These are phyloP conservation scores for Drosophila nr. fundita DNA, from an alignment of 2,888 invertebrate species.

Conservation along the genomic window DNA sequence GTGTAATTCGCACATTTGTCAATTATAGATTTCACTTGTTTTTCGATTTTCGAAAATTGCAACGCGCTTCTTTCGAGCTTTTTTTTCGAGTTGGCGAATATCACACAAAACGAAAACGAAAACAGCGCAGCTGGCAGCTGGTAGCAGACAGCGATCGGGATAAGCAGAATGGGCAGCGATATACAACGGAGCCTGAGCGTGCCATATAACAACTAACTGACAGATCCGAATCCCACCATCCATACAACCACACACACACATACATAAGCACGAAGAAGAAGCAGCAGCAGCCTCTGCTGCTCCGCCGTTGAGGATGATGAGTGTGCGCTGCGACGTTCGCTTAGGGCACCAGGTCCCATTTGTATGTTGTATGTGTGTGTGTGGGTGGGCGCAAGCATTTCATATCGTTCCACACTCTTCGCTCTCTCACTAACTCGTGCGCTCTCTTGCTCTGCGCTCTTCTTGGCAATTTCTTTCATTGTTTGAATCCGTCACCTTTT, in stretches of 20 bases:
- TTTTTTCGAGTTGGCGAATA: conserved; percentile 14
- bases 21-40: conserved; percentile 43
- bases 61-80: conserved; percentile 28
- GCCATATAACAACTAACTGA: conserved; percentile 55
- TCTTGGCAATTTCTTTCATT: conserved; percentile 1
- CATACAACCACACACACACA: conserved; percentile 33
- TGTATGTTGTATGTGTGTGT: conserved; percentile 9
- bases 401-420: conserved; percentile 14
- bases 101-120: conserved; percentile 12
- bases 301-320: conserved; percentile 46
- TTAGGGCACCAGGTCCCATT: conserved; percentile 39
- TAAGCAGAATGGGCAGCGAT: conserved; percentile 32
- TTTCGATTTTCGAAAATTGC: conserved; percentile 24
- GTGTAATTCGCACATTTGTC: conserved; percentile 40
- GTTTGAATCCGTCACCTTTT: conserved; percentile 1
- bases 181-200: conserved; percentile 61
- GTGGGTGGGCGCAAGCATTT: conserved; percentile 23
- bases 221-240: conserved; percentile 48
- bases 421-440: background rate
- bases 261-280: conserved; percentile 47
- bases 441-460: background rate
- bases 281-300: conserved; percentile 32
- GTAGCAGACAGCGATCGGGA: conserved; percentile 6
- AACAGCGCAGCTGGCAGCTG: conserved; percentile 10
- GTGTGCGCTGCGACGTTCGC: conserved; percentile 13